A percentile compares a stretch with the other conserved stretches of the same genome.
These are phyloP conservation scores for Byasa hedistus DNA, from an alignment of 2,888 invertebrate species.

Conservation along the genomic window DNA sequence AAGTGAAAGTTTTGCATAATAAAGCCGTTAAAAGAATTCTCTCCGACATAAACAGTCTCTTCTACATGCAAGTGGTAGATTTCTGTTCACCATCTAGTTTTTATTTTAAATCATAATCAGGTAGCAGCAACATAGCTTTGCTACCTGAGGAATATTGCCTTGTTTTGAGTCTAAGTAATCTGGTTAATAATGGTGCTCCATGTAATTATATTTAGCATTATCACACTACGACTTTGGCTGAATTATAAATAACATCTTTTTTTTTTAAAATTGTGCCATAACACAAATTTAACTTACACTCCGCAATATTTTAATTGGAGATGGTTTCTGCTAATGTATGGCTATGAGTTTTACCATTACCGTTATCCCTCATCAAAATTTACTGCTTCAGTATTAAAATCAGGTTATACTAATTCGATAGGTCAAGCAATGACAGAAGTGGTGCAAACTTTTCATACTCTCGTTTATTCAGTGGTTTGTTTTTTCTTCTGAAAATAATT, in stretches of 20 bases:
- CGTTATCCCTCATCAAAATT: conserved; percentile 11
- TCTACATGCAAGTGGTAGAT: too few relatives aligned
- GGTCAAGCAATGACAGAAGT: conserved; percentile 20
- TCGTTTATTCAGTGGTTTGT: conserved; percentile 12
- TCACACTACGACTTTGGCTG: too few relatives aligned
- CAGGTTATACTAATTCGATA: conserved; percentile 25
- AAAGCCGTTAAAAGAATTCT: background rate
- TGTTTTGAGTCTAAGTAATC: too few relatives aligned
- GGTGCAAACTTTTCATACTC: conserved; percentile 4
- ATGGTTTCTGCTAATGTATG: background rate
- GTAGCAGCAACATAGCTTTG: too few relatives aligned
- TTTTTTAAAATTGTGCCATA: background rate
- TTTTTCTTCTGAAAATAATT: conserved; percentile 1
- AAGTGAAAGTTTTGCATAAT: background rate
- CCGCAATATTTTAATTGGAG: conserved; percentile 8
- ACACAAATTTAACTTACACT: background rate
- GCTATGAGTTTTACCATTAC: background rate
- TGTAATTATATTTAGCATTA: too few relatives aligned
- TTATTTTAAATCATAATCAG: too few relatives aligned
- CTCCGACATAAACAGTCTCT: background rate
- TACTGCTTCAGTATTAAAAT: conserved; percentile 12
- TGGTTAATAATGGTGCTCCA: too few relatives aligned
- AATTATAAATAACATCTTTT: background rate
- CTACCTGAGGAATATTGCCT: too few relatives aligned
- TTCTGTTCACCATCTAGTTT: too few relatives aligned